Evolutionary conservation across 1,140 invertebrate species (phyloP).

Genomic region (Eupristina koningsbergeri): DNA sequence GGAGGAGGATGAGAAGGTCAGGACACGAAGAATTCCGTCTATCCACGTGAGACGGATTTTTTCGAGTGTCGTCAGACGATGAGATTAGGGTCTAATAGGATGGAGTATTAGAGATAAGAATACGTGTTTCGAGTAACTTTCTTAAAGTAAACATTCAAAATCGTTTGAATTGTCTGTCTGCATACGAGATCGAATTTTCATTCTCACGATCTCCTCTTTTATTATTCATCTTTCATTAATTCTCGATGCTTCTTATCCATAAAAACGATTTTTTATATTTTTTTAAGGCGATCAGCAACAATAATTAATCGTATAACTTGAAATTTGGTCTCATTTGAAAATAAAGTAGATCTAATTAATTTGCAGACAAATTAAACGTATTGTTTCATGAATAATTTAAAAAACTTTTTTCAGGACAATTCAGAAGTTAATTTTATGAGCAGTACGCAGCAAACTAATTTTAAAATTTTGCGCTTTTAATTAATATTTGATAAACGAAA

Average conservation of each 20-base stretch:
- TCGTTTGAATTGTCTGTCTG: background rate
- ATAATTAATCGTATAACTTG: no score
- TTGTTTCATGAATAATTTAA: no score
- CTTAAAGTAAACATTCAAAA: constrained; percentile 32
- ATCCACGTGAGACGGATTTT: constrained; percentile 9
- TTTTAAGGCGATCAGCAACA: no score
- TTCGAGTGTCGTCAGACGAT: constrained; percentile 23
- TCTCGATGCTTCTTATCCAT: background rate
- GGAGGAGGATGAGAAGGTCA: background rate
- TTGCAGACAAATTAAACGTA: no score
- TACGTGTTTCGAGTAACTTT: constrained; percentile 39
- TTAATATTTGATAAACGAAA: no score
- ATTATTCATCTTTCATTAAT: background rate
- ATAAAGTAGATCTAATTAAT: no score
- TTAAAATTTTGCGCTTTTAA: no score
- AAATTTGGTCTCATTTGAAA: no score
- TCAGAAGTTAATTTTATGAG: no score
- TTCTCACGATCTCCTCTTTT: background rate
- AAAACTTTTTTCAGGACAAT: no score
- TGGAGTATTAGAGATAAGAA: constrained; percentile 3
- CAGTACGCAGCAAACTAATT: no score
- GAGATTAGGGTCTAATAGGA: constrained; percentile 33
- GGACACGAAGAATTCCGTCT: constrained; percentile 34
- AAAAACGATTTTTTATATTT: background rate
- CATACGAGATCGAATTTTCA: background rate